Percentiles rank a stretch among this genome's conserved stretches.
Evolutionary conservation across 2,888 invertebrate species (phyloP).

Genomic region (Elysia crispata): DNA sequence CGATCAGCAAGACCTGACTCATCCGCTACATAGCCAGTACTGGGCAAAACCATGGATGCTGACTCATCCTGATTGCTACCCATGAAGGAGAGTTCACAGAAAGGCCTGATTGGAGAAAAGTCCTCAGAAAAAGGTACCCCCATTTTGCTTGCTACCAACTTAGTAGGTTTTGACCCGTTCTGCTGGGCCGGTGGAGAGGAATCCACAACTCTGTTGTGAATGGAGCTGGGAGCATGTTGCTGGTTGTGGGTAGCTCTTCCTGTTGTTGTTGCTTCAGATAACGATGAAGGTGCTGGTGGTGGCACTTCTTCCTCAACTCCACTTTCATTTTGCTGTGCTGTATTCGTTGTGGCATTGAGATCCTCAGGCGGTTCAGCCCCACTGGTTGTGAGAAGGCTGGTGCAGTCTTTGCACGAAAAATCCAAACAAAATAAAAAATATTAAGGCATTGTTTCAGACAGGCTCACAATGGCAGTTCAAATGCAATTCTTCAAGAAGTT

Average conservation of each 20-base stretch:
- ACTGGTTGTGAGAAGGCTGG: too few species aligned
- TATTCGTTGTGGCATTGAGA: too few species aligned
- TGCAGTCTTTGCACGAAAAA: too few species aligned
- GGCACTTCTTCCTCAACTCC: too few species aligned
- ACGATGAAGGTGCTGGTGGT: too few species aligned
- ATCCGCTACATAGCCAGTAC: background rate
- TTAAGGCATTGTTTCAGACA: too few species aligned
- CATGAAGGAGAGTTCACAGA: background rate
- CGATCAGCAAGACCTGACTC: background rate
- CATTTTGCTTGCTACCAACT: background rate
- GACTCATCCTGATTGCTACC: slow-evolving; percentile 20
- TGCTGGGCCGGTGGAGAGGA: background rate
- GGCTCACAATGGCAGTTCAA: too few species aligned
- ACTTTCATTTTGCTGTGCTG: too few species aligned
- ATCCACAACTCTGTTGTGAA: background rate
- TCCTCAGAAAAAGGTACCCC: slow-evolving; percentile 6
- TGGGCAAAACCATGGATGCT: background rate
- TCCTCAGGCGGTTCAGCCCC: too few species aligned
- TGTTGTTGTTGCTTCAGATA: background rate
- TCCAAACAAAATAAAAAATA: too few species aligned
- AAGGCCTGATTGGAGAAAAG: slow-evolving; percentile 29
- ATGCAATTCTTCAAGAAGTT: too few species aligned
- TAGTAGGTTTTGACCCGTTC: background rate
- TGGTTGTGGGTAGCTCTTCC: background rate
- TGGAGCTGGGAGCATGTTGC: background rate